Conservation (phyloP, 2,113 vertebrate genomes). For the Caracal caracal region DNA sequence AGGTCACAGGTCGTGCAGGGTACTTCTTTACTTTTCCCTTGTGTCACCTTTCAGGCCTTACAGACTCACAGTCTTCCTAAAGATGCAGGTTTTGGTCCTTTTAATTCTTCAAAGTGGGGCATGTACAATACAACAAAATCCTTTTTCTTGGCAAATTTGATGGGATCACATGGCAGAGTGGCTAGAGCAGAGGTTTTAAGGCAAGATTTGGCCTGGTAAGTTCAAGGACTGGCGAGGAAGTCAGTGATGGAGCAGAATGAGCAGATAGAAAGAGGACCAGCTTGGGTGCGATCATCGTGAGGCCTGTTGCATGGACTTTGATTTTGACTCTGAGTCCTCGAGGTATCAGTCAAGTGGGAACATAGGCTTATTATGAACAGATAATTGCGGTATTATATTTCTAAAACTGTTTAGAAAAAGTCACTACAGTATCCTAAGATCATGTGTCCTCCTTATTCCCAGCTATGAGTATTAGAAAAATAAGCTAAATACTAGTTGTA, state of each 20-base stretch:
- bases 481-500: not conserved
- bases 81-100: not conserved
- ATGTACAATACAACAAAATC: not conserved
- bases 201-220: no score
- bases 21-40: not conserved
- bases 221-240: no score
- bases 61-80: not conserved
- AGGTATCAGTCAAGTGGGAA: not conserved
- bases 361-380: not conserved
- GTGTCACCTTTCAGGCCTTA: not conserved
- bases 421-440: not conserved
- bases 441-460: not conserved
- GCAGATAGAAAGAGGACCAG: not conserved
- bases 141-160: not conserved
- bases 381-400: not conserved
- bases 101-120: not conserved
- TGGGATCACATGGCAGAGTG: not conserved
- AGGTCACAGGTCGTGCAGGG: not conserved
- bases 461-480: not conserved
- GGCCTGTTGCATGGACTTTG: not conserved
- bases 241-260: not conserved
- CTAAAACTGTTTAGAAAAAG: not conserved
- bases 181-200: not conserved
- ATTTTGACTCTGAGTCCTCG: not conserved
- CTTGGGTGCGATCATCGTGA: fast-evolving